Evolutionary conservation across 2,113 vertebrate species (phyloP), one percentile per base, ranked within the genome.

Genomic region (Phalacrocorax brasilianus): DNA sequence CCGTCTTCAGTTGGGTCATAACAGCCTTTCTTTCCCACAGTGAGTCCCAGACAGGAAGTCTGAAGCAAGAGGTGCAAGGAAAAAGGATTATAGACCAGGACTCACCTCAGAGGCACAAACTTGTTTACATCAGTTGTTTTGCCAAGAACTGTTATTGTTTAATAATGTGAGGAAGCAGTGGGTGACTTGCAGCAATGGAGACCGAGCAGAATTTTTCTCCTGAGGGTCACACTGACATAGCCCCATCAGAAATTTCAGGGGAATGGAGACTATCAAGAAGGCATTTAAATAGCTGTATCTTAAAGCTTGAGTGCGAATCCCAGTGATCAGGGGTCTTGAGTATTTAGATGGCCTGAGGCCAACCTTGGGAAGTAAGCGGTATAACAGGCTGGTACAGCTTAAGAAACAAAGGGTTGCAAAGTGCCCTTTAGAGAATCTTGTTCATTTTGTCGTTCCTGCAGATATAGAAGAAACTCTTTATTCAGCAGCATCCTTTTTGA

Each of bases 401-500:
- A 40, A 73, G 40, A 83, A 73, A 81, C 15, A 53, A 76, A 76
- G 11, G 28, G 20, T 82, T 86, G 38, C 2, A 1, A 79, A 55
- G 27, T 62, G 35, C 66, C 27, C 53, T 84, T 91, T 82, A 76
- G 96, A 94, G 58, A 80, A 86, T 95, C 78, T 72, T 6, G 6
- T 81, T 84, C 82, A 30, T 59, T 86, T 93, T 95, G 26, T 92
- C 88, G 52, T 91, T 89, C 44, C 35, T 90, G 84, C 61, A 94
- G 22, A 66, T 88, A 49, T 44, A 49, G 92, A 88, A 84, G 42
- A 91, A 87, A 84, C 85, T 61, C 62, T 95, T 67, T 94, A 56
- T 96, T 76, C 52, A 66, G 67, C 66, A 55, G 77, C 33, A 65
- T 79, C 42, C 35, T 47, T 74, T 94, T 47, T 70, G 79, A 83